Evolutionary conservation across 2,888 invertebrate genomes (phyloP).

Genomic region (Apodemia zela): DNA sequence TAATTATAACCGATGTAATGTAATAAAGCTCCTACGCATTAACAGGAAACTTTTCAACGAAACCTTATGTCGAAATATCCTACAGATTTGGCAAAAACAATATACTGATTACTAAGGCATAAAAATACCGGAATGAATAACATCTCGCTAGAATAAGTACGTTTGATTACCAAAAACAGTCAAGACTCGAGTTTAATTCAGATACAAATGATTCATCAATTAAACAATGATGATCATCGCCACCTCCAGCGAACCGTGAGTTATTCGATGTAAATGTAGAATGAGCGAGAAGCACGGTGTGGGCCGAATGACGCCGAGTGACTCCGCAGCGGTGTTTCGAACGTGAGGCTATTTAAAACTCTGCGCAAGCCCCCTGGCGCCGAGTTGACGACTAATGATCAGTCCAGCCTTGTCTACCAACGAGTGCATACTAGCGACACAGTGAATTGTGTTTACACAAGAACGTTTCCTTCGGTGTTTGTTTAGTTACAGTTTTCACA

Average conservation of each 20-base stretch:
- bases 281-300: slow-evolving; percentile 78
- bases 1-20: neutral
- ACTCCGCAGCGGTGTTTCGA: slow-evolving; percentile 58
- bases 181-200: slow-evolving; percentile 60
- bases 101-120: neutral
- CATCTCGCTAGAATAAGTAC: slow-evolving; percentile 35
- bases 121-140: slow-evolving; percentile 43
- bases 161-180: slow-evolving; percentile 57
- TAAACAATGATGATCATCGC: slow-evolving; percentile 51
- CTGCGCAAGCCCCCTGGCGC: slow-evolving; percentile 78
- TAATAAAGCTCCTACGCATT: neutral
- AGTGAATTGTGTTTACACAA: slow-evolving; percentile 71
- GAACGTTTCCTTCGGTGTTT: slow-evolving; percentile 66
- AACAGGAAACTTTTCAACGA: neutral
- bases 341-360: slow-evolving; percentile 80
- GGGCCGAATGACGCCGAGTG: slow-evolving; percentile 69
- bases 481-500: slow-evolving; percentile 65
- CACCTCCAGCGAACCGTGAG: slow-evolving; percentile 31
- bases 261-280: slow-evolving; percentile 49
- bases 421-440: slow-evolving; percentile 57
- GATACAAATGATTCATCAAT: slow-evolving; percentile 68
- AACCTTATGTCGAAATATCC: neutral
- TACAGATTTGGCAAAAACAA: neutral
- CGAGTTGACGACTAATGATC: slow-evolving; percentile 78
- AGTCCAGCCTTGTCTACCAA: slow-evolving; percentile 73